Evolutionary conservation across 2,113 vertebrate genomes (phyloP).

Genomic region (Pelmatolapia mariae): DNA sequence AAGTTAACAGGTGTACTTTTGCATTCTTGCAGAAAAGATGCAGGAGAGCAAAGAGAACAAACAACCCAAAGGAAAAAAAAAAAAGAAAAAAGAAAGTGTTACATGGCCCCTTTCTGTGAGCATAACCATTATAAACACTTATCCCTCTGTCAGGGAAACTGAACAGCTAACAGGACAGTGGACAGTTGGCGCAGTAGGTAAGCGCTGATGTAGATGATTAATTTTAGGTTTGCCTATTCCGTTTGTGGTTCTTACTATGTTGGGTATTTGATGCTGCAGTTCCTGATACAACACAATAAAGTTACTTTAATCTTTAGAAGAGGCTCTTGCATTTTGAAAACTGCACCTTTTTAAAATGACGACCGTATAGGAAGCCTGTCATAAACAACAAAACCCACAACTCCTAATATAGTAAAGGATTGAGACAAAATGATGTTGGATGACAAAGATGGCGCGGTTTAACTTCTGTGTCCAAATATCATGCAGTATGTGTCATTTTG

Average conservation of each 20-base stretch:
- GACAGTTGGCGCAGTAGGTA: neutral
- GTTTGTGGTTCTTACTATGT: neutral
- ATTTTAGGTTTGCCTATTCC: neutral
- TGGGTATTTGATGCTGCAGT: neutral
- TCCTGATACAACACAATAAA: neutral
- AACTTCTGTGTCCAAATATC: neutral
- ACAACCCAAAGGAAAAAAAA: neutral
- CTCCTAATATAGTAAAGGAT: neutral
- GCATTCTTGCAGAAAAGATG: neutral
- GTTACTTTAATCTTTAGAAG: neutral
- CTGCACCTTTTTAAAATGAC: neutral
- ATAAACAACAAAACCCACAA: neutral
- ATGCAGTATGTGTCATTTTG: neutral
- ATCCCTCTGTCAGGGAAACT: neutral
- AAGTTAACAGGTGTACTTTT: neutral
- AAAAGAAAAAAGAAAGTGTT: accelerated
- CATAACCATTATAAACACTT: neutral
- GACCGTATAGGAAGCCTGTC: neutral
- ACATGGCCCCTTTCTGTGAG: neutral
- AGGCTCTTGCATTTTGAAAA: neutral
- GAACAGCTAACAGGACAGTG: neutral
- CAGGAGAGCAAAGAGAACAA: neutral
- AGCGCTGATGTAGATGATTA: neutral
- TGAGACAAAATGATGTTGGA: neutral
- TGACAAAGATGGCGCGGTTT: neutral